A percentile compares a stretch with the other conserved stretches of the same genome.
phyloP scores from a whole-genome alignment of 2,888 invertebrate species.

The Mongoloraphidia duomilia region DNA sequence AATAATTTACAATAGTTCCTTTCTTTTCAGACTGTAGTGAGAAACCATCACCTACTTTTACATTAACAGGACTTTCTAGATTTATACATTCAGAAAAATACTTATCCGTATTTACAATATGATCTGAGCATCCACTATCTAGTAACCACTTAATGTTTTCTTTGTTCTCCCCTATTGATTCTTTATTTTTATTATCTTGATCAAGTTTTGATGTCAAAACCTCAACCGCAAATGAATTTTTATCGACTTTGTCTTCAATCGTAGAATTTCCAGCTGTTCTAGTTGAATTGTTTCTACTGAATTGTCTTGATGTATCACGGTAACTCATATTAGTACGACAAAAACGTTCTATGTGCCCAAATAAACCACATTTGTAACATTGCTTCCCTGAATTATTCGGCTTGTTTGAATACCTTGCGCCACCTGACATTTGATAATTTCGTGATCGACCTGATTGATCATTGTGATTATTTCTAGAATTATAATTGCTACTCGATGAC shows the following conservation, averaged over 20 bases:
- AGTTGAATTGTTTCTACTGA: neutral
- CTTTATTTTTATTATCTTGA: neutral
- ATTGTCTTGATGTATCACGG: neutral
- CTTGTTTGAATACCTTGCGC: too few relatives aligned
- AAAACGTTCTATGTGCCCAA: too few relatives aligned
- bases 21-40: slow-evolving; percentile 1
- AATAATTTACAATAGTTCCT: neutral
- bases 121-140: slow-evolving; percentile 1
- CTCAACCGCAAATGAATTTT: neutral
- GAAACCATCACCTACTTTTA: neutral
- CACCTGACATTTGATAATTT: neutral
- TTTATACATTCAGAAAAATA: slow-evolving; percentile 1
- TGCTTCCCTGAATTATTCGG: too few relatives aligned
- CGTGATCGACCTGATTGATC: neutral
- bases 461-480: neutral
- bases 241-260: neutral
- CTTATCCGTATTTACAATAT: slow-evolving; percentile 2
- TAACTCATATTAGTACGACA: neutral
- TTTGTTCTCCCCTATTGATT: neutral
- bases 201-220: neutral
- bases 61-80: neutral
- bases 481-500: neutral
- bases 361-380: slow-evolving; percentile 5
- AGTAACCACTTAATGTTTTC: neutral
- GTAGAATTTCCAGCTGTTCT: neutral